Base-by-base conservation (phyloP, 2,113 vertebrate species). In the Callipepla squamata region DNA sequence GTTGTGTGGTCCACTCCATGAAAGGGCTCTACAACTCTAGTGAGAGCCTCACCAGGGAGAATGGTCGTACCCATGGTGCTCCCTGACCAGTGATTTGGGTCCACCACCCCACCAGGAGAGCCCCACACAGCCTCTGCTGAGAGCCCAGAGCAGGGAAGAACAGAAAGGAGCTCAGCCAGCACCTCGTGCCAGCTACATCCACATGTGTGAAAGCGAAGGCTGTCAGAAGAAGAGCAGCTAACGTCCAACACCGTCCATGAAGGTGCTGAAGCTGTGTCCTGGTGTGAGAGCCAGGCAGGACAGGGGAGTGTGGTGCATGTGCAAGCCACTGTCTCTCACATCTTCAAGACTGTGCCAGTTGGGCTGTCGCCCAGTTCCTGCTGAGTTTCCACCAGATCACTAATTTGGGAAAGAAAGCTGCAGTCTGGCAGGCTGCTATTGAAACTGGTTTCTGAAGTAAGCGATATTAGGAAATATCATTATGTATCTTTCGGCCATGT, bases 221-320 rank as follows among this genome's bases (percentile, higher is more conserved):
- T 76, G 13, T 28, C 2, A 0, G 53, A 62, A 63, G n/a, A 25
- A 62, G 23, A 73, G 28, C 8, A 5, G 5, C 23, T n/a, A 50
- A 17, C 15, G 42, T 58, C 80, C 80, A 73, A 89, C 63, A 22
- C 4, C 2, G 0, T 5, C 1, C 1, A 7, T 47, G n/a, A 42
- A 81, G 81, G 53, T 85, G 53, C 59, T 0, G 1, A 81, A 34
- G 53, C 42, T 0, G 1, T 63, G 70, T 38, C 36, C 14, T 47
- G 47, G 40, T 6, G 1, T 11, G 34, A 65, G 69, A 50, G 2
- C 58, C 40, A 26, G 45, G 40, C 0, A 1, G 63, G 40, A 22
- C 0, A 1, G 55, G 57, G 34, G 58, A 61, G 36, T 0, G 0
- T 45, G 51, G 58, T 1, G 1, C 0, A 4, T 30, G 6, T 25